These are phyloP conservation scores for Cheirogaleus major DNA, from an alignment of 2,797 vertebrate genomes.

Conservation along the genomic window DNA sequence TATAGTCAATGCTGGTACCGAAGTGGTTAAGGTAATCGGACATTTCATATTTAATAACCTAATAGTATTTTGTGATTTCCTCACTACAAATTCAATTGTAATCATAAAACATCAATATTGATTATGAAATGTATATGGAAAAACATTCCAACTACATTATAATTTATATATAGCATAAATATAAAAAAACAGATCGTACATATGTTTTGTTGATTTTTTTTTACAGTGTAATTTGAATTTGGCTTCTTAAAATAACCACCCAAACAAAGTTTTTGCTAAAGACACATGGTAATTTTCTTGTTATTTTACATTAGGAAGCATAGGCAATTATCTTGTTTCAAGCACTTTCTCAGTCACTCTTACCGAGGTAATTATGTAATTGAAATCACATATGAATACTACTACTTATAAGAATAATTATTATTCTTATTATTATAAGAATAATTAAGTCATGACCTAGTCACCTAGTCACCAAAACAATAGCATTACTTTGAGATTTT, in stretches of 20 bases:
- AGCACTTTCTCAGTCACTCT: background rate
- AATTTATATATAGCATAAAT: background rate
- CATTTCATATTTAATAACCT: too few relatives aligned
- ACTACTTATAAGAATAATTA: background rate
- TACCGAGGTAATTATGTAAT: conserved; percentile 42
- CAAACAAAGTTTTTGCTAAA: background rate
- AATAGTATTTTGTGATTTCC: background rate
- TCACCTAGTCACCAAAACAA: background rate
- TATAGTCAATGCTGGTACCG: too few relatives aligned
- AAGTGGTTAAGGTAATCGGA: background rate
- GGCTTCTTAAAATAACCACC: background rate
- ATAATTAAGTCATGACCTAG: background rate
- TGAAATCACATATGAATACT: background rate
- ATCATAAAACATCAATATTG: background rate
- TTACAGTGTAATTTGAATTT: background rate
- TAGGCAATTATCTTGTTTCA: conserved; percentile 22
- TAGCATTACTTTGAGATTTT: background rate
- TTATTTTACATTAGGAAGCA: background rate
- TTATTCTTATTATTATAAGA: background rate
- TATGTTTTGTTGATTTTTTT: background rate
- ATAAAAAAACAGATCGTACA: background rate
- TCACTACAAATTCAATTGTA: background rate
- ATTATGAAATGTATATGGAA: background rate
- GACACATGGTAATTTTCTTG: conserved; percentile 7
- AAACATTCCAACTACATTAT: background rate